phyloP scores from a whole-genome alignment of 2,797 vertebrate genomes.

The Astyanax mexicanus region DNA sequence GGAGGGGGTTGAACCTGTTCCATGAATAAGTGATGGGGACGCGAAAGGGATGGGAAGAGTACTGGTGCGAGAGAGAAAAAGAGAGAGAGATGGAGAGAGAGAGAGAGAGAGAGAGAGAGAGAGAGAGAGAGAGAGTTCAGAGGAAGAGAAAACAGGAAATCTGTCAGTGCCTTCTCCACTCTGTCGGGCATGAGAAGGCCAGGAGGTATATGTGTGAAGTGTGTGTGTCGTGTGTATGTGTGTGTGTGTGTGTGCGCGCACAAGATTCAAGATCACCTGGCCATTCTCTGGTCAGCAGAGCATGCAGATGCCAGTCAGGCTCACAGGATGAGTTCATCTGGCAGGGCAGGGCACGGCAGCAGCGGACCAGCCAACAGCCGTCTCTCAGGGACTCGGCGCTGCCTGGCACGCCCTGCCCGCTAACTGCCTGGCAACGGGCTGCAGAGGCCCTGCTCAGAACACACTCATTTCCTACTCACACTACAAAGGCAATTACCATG shows the following conservation, averaged over 20 bases:
- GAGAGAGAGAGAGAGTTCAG: conserved; percentile 42
- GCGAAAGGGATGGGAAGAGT: conserved; percentile 40
- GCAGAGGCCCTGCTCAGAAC: conserved; percentile 18
- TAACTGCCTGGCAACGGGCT: conserved; percentile 58
- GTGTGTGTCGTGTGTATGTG: too few species aligned
- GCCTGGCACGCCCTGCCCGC: conserved; percentile 48
- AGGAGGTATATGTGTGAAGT: conserved; percentile 15
- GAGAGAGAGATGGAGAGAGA: conserved; percentile 29
- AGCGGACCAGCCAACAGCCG: conserved; percentile 49
- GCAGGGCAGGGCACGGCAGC: background rate
- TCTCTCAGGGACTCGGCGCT: conserved; percentile 43
- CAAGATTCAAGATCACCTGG: conserved; percentile 54
- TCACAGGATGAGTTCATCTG: conserved; percentile 61
- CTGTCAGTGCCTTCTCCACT: conserved; percentile 56
- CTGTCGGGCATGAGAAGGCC: conserved; percentile 45
- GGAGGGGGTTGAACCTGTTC: conserved; percentile 58
- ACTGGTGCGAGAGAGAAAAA: conserved; percentile 21
- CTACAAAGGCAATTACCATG: conserved; percentile 59
- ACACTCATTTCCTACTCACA: conserved; percentile 48
- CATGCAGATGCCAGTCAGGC: conserved; percentile 48
- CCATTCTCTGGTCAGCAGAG: conserved; percentile 47
- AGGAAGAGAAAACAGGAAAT: conserved; percentile 52
- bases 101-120: conserved; percentile 45
- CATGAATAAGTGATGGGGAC: conserved; percentile 61
- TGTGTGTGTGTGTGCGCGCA: conserved; percentile 23